Evolutionary conservation across 2,888 invertebrate genomes (phyloP), one percentile per base, ranked within the genome.

Genomic region (Amphipoea oculea): DNA sequence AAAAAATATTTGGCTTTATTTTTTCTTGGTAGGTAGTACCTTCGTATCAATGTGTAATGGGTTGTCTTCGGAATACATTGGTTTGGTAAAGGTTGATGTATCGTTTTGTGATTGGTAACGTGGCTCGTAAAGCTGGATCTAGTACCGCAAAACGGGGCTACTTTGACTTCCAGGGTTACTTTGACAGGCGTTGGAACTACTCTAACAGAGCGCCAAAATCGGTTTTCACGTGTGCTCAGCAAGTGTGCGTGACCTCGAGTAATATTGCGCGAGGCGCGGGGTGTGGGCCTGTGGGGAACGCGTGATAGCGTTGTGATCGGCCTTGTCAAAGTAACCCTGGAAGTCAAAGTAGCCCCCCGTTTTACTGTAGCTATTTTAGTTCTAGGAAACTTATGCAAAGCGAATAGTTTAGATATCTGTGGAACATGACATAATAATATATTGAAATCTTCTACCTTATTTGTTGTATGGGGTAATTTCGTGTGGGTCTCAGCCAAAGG

Each of bases 1-100:
- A 86, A 77, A 75, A 73, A 73, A 71, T 79, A 73, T 69, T 70
- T 23, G n/a, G 68, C 69, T 79, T 73, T 80, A 83, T 83, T 89
- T 89, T 86, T 82, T 68, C 67, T 77, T 86, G 48, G 51, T 82
- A 29, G 45, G 51, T 45, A 14, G 14, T 82, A 78, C 17, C 63
- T 67, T 67, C 60, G 65, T 81, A 87, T 83, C 70, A 87, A 81
- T 86, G 78, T 81, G 78, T 80, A 81, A 89, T 87, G 85, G 78
- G 69, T 81, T 83, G 60, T 76, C 66, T 83, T 42, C 60, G 17
- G 14, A 83, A 74, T 82, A 83, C 72, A 76, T 5, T 20, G 57
- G 48, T 74, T 79, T 29, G 14, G 65, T 73, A 72, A 73, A 76
- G 60, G 66, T 76, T 86, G 78, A 78, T 68, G 54, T 76, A 85